Base-by-base conservation (phyloP, 2,888 invertebrate species). In the Dasypogon diadema region DNA sequence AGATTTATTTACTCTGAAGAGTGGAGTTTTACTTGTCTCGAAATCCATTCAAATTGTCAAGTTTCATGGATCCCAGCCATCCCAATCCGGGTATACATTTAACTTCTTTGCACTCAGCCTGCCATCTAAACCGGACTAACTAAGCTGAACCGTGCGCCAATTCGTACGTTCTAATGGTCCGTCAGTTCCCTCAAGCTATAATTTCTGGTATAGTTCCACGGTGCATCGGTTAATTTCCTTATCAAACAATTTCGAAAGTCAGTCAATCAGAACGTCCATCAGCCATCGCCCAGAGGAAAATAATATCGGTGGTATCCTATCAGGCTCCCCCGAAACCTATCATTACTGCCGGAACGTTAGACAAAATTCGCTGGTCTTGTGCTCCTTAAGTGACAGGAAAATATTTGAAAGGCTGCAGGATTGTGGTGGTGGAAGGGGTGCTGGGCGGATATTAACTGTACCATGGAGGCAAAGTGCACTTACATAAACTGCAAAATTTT, bases 241-340 rank as follows among this genome's bases (percentile, higher is more conserved):
- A 77, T 79, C 79, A 65, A 68, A 79, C 78, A 79, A 79, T 79
- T 79, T 79, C 79, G 79, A 79, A 80, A 80, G 80, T 80, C 80
- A 80, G 79, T 80, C 80, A 80, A 80, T 80, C 80, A 80, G 79
- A 76, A 79, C 78, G 79, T 79, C 78, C 78, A 78, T 79, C 79
- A 79, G 78, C 79, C 79, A 80, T 79, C 79, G 79, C 78, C 22
- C 16, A 24, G 48, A 46, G 74, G 55, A 46, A 22, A 74, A 74
- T 74, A 37, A 74, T 60, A 58, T 48, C 26, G 48, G 60, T 74
- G 74, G 74, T 74, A 58, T 58, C 60, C 58, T 48, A 74, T 58
- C 73, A 48, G 56, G 24, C 18, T 14, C 30, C 14, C 37, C 30
- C 14, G 34, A 54, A 70, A 54, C 54, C 70, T 37, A 70, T 70